These are phyloP conservation scores for Cherax quadricarinatus DNA, from an alignment of 1,140 invertebrate genomes.

Conservation along the genomic window DNA sequence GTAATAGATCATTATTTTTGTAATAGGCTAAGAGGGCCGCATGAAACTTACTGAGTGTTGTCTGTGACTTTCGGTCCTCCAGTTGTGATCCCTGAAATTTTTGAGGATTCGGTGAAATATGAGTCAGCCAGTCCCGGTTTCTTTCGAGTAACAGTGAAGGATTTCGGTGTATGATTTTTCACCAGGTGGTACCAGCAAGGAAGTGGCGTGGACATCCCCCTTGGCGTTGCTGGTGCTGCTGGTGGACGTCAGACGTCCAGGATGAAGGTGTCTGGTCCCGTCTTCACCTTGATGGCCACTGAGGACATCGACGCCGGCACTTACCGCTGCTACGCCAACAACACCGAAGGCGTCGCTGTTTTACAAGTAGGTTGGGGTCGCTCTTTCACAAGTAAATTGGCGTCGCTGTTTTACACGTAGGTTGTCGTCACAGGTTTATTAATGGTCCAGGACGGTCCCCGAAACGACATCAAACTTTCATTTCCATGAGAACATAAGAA, in stretches of 20 bases:
- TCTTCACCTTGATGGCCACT: conserved; percentile 22
- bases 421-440: not conserved
- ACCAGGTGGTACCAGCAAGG: conserved; percentile 48
- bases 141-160: too few species aligned
- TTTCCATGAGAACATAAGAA: too few species aligned
- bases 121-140: too few species aligned
- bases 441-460: too few species aligned
- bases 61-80: too few species aligned
- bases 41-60: too few species aligned
- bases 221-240: not conserved
- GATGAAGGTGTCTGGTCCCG: conserved; percentile 12
- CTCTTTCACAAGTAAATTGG: not conserved
- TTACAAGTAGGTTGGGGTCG: not conserved
- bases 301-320: conserved; percentile 42
- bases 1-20: too few species aligned
- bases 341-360: conserved; percentile 48
- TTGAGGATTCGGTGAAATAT: too few species aligned
- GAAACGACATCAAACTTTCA: too few species aligned
- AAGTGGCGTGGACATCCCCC: conserved; percentile 32
- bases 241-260: not conserved
- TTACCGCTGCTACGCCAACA: conserved; percentile 61
- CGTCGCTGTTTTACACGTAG: not conserved
- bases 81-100: too few species aligned
- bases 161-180: not conserved
- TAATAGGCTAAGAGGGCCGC: too few species aligned